A percentile compares a stretch with the other conserved stretches of the same genome.
Evolutionary conservation across 2,888 invertebrate species (phyloP).

Genomic region (Nomada hirtipes): DNA sequence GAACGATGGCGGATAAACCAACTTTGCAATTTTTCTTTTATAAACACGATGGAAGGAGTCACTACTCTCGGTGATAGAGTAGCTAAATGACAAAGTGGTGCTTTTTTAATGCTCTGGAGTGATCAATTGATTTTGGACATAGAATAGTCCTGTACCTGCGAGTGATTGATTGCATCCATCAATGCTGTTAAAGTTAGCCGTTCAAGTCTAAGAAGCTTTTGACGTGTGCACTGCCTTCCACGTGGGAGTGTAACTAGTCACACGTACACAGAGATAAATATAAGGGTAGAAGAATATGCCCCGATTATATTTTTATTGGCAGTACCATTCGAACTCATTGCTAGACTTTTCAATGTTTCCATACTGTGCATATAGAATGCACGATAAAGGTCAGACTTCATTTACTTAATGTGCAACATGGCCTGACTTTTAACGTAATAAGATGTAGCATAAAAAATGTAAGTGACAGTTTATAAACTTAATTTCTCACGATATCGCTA

Average conservation of each 20-base stretch:
- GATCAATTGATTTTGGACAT: background rate
- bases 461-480: slow-evolving; percentile 1
- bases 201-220: too few relatives aligned
- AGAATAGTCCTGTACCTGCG: background rate
- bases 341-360: too few relatives aligned
- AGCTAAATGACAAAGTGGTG: background rate
- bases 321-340: too few relatives aligned
- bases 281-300: too few relatives aligned
- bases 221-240: too few relatives aligned
- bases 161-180: background rate
- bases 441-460: background rate
- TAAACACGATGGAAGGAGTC: too few relatives aligned
- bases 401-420: background rate
- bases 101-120: background rate
- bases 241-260: too few relatives aligned
- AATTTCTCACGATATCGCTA: background rate
- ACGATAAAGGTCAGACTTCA: background rate
- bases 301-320: too few relatives aligned
- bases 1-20: too few relatives aligned
- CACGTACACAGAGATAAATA: too few relatives aligned
- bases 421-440: background rate
- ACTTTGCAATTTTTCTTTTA: too few relatives aligned
- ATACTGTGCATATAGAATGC: background rate
- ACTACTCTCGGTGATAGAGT: too few relatives aligned
- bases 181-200: background rate